Conservation (phyloP, 2,113 vertebrate genomes). For the Spheniscus mendiculus region DNA sequence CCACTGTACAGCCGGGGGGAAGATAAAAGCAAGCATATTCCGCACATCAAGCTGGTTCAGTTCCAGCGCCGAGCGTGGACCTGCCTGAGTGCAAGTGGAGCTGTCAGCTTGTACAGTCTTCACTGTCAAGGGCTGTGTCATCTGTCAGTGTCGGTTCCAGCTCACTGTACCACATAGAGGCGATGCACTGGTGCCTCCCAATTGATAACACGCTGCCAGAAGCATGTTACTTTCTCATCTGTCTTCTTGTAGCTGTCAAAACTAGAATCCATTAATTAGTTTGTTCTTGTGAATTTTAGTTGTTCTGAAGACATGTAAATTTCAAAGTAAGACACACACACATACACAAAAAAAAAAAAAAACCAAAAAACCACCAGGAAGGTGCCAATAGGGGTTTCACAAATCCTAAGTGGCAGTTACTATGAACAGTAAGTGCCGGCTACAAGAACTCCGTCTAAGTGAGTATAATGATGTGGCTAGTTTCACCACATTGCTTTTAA, state of each 20-base stretch:
- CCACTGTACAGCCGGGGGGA: slow-evolving; percentile 15
- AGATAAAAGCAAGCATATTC: slow-evolving; percentile 75
- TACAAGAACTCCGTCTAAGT: slow-evolving; percentile 63
- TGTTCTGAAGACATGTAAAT: slow-evolving; percentile 80
- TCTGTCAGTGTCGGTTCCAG: slow-evolving; percentile 97
- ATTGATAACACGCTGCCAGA: slow-evolving; percentile 88
- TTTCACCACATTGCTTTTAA: slow-evolving; percentile 74
- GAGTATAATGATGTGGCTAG: slow-evolving; percentile 73
- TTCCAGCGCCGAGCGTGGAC: slow-evolving; percentile 73
- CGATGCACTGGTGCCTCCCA: slow-evolving; percentile 86
- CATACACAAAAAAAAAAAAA: not conserved
- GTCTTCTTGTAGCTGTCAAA: slow-evolving; percentile 95
- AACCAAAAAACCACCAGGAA: not conserved
- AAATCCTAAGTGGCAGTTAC: slow-evolving; percentile 60
- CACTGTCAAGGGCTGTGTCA: slow-evolving; percentile 90
- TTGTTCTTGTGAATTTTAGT: slow-evolving; percentile 81
- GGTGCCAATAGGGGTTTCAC: slow-evolving; percentile 51
- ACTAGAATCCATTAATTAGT: slow-evolving; percentile 94
- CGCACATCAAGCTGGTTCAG: slow-evolving; percentile 80
- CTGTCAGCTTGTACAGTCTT: slow-evolving; percentile 91
- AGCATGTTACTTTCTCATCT: slow-evolving; percentile 87
- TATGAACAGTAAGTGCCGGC: slow-evolving; percentile 35
- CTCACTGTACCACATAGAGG: slow-evolving; percentile 93
- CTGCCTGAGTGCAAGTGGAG: slow-evolving; percentile 91
- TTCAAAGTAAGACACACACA: slow-evolving; percentile 68